A percentile compares a stretch with the other conserved stretches of the same genome.
These are phyloP conservation scores for Plutomurus gul DNA, from an alignment of 1,140 invertebrate species.

Conservation along the genomic window DNA sequence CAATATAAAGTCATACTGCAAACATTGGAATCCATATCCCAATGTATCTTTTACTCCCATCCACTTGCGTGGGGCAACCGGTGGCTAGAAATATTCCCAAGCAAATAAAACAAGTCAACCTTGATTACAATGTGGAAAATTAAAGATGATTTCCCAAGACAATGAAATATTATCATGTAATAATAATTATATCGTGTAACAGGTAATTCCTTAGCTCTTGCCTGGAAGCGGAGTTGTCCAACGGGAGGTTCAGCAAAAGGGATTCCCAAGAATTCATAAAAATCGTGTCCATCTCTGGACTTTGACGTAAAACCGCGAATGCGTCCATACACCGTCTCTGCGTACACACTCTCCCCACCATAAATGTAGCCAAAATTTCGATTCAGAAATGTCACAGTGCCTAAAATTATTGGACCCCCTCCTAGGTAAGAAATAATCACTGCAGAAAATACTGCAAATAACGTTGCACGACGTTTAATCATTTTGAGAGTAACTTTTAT, in stretches of 20 bases:
- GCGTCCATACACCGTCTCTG: background rate
- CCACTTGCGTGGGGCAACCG: slow-evolving; percentile 49
- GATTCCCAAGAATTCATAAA: slow-evolving; percentile 35
- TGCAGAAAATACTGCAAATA: background rate
- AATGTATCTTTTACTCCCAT: slow-evolving; percentile 50
- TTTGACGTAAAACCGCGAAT: slow-evolving; percentile 28
- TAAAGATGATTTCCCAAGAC: too few relatives aligned
- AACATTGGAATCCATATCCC: slow-evolving; percentile 52
- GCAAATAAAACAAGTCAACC: too few relatives aligned
- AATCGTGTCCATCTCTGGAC: slow-evolving; percentile 34
- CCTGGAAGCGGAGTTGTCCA: background rate
- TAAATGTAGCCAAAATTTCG: slow-evolving; percentile 29
- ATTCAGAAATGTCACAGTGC: slow-evolving; percentile 10
- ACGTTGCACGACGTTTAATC: background rate
- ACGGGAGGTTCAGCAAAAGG: slow-evolving; percentile 30
- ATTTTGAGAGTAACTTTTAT: background rate
- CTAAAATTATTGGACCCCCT: background rate
- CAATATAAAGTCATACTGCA: slow-evolving; percentile 44
- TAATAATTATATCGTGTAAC: too few relatives aligned
- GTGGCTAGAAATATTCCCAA: slow-evolving; percentile 37
- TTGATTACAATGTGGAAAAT: too few relatives aligned
- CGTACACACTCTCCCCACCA: slow-evolving; percentile 25
- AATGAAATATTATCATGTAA: too few relatives aligned
- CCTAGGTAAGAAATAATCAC: background rate
- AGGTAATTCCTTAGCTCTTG: background rate